Percentiles rank a stretch among this genome's conserved stretches.
Conservation (phyloP, 2,113 vertebrate species). For the Mus musculus region GRCm39 chr3:71462501-71463000, state of each 20-base stretch:
- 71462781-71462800: neutral
- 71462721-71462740: neutral
- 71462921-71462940: neutral
- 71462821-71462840: neutral
- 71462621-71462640: neutral
- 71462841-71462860: neutral
- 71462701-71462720: neutral
- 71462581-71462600: neutral
- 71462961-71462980: neutral
- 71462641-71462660: neutral
- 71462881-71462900: neutral
- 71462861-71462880: neutral
- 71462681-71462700: conserved; percentile 27
- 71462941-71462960: conserved; percentile 32
- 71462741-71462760: neutral
- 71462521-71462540: neutral
- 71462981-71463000: conserved; percentile 42
- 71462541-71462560: neutral
- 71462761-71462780: neutral
- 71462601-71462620: neutral
- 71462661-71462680: neutral
- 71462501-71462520: neutral
- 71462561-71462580: neutral
- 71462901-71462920: conserved; percentile 5
- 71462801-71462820: neutral